These are phyloP conservation scores for Boloria selene DNA, from an alignment of 2,888 invertebrate species.

Conservation along the genomic window DNA sequence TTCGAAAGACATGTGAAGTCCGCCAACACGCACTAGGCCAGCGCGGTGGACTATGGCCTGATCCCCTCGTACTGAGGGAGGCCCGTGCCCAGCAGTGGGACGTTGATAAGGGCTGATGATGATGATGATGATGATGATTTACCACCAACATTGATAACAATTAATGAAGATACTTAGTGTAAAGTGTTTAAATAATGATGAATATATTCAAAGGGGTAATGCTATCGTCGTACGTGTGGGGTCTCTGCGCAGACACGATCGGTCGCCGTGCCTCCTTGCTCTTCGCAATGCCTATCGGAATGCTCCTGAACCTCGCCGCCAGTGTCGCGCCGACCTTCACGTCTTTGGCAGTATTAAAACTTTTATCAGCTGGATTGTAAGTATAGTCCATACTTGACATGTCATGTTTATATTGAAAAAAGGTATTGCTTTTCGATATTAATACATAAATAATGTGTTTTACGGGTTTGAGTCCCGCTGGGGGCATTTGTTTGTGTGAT, in stretches of 20 bases:
- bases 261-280: conserved; percentile 61
- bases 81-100: too few species aligned
- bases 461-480: too few species aligned
- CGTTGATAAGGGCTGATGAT: too few species aligned
- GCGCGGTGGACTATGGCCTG: too few species aligned
- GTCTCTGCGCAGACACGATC: conserved; percentile 64
- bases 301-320: conserved; percentile 54
- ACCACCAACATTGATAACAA: too few species aligned
- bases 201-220: conserved; percentile 51
- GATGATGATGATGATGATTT: too few species aligned
- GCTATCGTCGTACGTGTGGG: conserved; percentile 69
- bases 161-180: too few species aligned
- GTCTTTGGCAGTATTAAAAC: conserved; percentile 57
- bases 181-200: neutral
- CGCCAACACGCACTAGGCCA: too few species aligned
- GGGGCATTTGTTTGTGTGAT: too few species aligned
- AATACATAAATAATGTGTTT: neutral
- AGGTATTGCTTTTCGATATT: neutral
- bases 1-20: too few species aligned
- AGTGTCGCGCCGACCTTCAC: conserved; percentile 61
- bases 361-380: conserved; percentile 66
- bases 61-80: too few species aligned
- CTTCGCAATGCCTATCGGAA: conserved; percentile 64
- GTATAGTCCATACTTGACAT: conserved; percentile 39
- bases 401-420: neutral